Percentiles rank a stretch among this genome's conserved stretches.
These are phyloP conservation scores for Lochmaea capreae DNA, from an alignment of 2,888 invertebrate genomes.

Conservation along the genomic window DNA sequence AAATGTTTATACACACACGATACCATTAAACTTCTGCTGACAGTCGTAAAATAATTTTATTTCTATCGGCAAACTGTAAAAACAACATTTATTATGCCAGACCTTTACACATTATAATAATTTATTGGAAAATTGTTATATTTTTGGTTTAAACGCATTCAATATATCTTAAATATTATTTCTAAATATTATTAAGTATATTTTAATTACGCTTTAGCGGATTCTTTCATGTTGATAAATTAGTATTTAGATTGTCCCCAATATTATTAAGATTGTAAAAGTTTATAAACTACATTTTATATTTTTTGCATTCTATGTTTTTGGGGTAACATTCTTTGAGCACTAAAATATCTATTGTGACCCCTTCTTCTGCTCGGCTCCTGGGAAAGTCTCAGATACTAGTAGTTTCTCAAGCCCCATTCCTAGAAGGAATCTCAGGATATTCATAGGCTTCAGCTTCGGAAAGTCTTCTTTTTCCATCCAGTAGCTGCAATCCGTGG, in stretches of 20 bases:
- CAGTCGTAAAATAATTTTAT: constrained; percentile 33
- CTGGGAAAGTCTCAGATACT: too few species aligned
- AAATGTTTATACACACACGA: neutral
- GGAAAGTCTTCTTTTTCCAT: too few species aligned
- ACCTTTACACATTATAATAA: constrained; percentile 40
- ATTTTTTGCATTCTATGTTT: too few species aligned
- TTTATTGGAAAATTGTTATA: constrained; percentile 35
- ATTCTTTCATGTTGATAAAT: neutral
- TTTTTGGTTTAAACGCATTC: constrained; percentile 41
- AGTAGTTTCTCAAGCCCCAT: too few species aligned
- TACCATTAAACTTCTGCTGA: neutral
- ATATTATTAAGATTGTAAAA: too few species aligned
- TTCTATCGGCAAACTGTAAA: constrained; percentile 32
- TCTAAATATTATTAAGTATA: neutral
- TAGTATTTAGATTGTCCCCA: neutral
- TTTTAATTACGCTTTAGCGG: neutral
- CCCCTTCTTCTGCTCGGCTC: too few species aligned
- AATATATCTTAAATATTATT: neutral
- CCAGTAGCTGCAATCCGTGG: too few species aligned
- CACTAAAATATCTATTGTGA: too few species aligned
- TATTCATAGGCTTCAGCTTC: too few species aligned
- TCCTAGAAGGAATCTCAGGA: too few species aligned
- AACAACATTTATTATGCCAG: constrained; percentile 39
- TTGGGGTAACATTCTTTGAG: too few species aligned
- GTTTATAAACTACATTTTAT: too few species aligned